Base-by-base conservation (phyloP, 2,888 invertebrate genomes). In the Hololepta plana region DNA sequence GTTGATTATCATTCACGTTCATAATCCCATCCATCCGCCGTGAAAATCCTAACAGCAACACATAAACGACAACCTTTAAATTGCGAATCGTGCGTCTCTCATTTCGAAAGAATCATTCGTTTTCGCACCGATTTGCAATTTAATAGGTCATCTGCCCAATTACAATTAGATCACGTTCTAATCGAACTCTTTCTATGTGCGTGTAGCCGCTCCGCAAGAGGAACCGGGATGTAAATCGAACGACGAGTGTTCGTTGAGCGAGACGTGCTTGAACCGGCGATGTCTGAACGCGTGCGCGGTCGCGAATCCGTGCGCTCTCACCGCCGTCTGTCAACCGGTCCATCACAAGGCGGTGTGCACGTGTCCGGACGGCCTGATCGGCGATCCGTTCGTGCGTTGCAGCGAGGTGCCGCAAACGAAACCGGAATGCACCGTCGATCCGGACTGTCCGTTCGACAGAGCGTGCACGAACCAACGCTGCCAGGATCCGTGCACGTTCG, bases 321-420 rank as follows among this genome's bases (percentile, higher is more conserved):
- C 75, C 12, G 85, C 85, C 1, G 69, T 76, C 40, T 88, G 88
- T 44, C 63, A 66, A 32, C 72, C 80, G 1, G 57, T 64, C 30
- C 68, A 72, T 32, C 88, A 88, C 48, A 70, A 71, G 34, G 79
- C 82, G 4, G 55, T 66, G 2, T 88, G 88, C 48, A 64, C 62
- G 27, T 88, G 88, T 46, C 69, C 77, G 23, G 52, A 67, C 6
- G 76, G 74, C 9, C 60, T 72, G 12, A 62, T 67, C 35, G 88
- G 87, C 31, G 71, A 88, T 62, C 80, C 87, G n/a, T 75, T 75
- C 40, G 55, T 71, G 27, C 76, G 72, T 39, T 87, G 87, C 48
- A 72, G 65, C 38, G 50, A 53, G 51, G 63, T 51, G 32, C 44
- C 55, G 30, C 57, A 59, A 27, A 57, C 59, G 15, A 54, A 64